These are phyloP conservation scores for Akabosia matsudoensis DNA, from an alignment of 1,140 invertebrate genomes.

Conservation along the genomic window DNA sequence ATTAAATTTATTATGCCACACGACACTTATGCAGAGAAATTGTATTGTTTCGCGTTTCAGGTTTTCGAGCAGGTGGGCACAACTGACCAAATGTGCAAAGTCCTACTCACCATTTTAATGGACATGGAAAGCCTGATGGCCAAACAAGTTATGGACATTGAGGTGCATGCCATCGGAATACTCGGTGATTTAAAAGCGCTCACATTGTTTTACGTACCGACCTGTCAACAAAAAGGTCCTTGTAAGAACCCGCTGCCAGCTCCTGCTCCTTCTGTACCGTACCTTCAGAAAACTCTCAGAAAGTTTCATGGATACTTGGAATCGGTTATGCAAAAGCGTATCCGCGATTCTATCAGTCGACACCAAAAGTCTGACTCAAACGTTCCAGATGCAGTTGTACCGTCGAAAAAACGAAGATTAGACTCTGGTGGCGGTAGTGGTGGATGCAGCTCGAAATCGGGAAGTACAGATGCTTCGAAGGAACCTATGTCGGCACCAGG, in stretches of 20 bases:
- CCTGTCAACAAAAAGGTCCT: constrained; percentile 34
- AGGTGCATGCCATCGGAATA: constrained; percentile 26
- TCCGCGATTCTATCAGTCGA: background rate
- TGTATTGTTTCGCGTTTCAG: constrained; percentile 24
- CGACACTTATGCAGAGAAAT: background rate
- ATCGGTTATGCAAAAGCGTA: constrained; percentile 1
- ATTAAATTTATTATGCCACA: too few species aligned
- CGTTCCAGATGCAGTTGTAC: background rate
- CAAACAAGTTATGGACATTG: constrained; percentile 29
- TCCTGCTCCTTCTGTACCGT: constrained; percentile 33
- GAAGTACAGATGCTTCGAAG: background rate
- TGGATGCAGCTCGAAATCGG: background rate
- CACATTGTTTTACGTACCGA: constrained; percentile 38
- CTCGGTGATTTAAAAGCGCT: constrained; percentile 42
- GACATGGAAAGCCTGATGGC: constrained; percentile 31
- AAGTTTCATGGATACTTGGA: constrained; percentile 27
- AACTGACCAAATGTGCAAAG: constrained; percentile 35
- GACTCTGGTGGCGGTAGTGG: background rate
- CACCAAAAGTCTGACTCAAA: background rate
- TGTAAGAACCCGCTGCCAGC: constrained; percentile 32
- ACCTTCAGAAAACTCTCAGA: constrained; percentile 25
- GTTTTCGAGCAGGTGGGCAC: constrained; percentile 36
- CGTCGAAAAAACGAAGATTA: constrained; percentile 5
- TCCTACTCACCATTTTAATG: constrained; percentile 12
- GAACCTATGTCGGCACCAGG: background rate